phyloP scores from a whole-genome alignment of 2,113 vertebrate genomes.

The Tragelaphus scriptus region DNA sequence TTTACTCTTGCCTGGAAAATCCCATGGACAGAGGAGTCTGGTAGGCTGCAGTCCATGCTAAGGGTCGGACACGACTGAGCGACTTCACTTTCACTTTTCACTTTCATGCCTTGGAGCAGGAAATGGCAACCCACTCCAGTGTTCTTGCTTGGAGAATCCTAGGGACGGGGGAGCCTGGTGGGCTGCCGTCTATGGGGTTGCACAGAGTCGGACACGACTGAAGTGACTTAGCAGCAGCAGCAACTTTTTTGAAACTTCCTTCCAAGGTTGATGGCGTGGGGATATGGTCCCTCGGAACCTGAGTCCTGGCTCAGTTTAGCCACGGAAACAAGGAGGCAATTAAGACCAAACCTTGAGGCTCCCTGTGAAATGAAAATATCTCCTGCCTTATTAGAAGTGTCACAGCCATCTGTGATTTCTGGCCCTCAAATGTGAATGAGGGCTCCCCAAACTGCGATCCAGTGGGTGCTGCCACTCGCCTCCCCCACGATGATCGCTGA shows the following conservation, averaged over 20 bases:
- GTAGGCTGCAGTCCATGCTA: too few relatives aligned
- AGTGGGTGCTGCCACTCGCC: background rate
- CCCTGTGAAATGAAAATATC: background rate
- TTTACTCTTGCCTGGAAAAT: background rate
- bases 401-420: background rate
- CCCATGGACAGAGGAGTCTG: too few relatives aligned
- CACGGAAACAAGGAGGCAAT: background rate
- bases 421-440: background rate
- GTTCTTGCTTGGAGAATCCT: too few relatives aligned
- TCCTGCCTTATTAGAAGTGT: background rate
- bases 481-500: background rate
- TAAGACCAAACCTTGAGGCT: background rate
- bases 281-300: background rate
- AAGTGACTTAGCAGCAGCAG: too few relatives aligned
- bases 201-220: too few relatives aligned
- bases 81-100: too few relatives aligned
- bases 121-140: too few relatives aligned
- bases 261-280: background rate
- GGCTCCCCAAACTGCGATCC: background rate
- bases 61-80: too few relatives aligned
- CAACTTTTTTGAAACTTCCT: slow-evolving; percentile 70
- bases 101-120: too few relatives aligned
- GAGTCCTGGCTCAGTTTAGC: background rate
- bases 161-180: too few relatives aligned
- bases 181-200: too few relatives aligned